Evolutionary conservation across 2,888 invertebrate species (phyloP).

Genomic region (Platycnemis pennipes): DNA sequence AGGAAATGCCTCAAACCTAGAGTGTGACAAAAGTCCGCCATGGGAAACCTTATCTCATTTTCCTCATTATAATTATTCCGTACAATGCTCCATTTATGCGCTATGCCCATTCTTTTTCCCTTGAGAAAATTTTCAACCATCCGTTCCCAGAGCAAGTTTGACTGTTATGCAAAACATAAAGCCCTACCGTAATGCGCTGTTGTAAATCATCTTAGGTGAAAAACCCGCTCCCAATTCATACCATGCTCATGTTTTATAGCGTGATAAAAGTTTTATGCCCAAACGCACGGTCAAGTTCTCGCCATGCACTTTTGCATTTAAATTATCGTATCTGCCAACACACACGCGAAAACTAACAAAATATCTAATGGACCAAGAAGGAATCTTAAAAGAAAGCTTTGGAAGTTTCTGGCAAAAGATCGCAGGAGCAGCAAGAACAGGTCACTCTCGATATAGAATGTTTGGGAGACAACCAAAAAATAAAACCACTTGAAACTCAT

Average conservation of each 20-base stretch:
- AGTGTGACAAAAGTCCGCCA: not conserved
- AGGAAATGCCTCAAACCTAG: not conserved
- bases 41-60: conserved; percentile 21
- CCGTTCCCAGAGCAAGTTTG: not conserved
- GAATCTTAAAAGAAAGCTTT: not conserved
- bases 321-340: not conserved
- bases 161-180: not conserved
- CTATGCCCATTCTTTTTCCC: not conserved
- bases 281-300: not conserved
- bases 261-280: not conserved
- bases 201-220: not conserved
- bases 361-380: not conserved
- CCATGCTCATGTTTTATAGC: not conserved
- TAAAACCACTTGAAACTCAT: not conserved
- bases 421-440: not conserved
- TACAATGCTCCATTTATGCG: not conserved
- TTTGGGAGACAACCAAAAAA: not conserved
- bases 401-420: not conserved
- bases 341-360: not conserved
- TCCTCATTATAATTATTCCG: not conserved
- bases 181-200: not conserved
- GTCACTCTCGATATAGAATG: not conserved
- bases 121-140: not conserved
- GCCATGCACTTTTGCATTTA: not conserved
- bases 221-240: not conserved